Evolutionary conservation across 1,140 invertebrate species (phyloP).

Genomic region (Drosophila athabasca): DNA sequence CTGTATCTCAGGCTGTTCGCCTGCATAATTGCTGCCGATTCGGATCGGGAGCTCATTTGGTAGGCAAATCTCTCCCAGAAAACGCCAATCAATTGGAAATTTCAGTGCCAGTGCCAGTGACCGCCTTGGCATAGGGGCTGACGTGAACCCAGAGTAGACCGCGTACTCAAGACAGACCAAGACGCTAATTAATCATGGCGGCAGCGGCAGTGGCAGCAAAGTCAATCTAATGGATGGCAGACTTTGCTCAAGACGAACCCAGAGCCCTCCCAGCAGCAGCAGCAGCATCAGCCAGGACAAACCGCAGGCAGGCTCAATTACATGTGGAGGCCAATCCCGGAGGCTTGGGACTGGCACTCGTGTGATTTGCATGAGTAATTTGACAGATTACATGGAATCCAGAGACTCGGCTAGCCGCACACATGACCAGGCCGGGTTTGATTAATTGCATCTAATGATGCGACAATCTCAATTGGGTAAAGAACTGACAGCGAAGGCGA

Average conservation of each 20-base stretch:
- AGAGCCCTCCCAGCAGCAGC: slow-evolving; percentile 27
- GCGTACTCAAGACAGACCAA: slow-evolving; percentile 18
- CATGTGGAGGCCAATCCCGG: slow-evolving; percentile 45
- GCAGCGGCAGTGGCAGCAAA: slow-evolving; percentile 35
- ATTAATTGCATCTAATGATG: slow-evolving; percentile 64
- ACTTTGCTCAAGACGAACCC: slow-evolving; percentile 5
- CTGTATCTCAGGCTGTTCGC: slow-evolving; percentile 16
- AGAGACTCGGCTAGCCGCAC: slow-evolving; percentile 18
- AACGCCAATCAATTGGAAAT: slow-evolving; percentile 74
- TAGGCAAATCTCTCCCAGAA: slow-evolving; percentile 49
- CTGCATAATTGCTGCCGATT: slow-evolving; percentile 68
- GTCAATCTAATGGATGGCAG: slow-evolving; percentile 78
- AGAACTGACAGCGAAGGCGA: slow-evolving; percentile 5
- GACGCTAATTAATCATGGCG: slow-evolving; percentile 78
- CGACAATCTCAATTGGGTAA: slow-evolving; percentile 33
- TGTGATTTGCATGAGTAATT: slow-evolving; percentile 80
- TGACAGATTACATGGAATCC: slow-evolving; percentile 72
- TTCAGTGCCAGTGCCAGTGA: slow-evolving; percentile 28
- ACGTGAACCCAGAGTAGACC: slow-evolving; percentile 5
- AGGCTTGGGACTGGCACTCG: slow-evolving; percentile 17
- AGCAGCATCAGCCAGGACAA: slow-evolving; percentile 36
- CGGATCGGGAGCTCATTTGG: slow-evolving; percentile 46
- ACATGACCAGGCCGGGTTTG: slow-evolving; percentile 30
- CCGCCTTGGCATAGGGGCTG: slow-evolving; percentile 8
- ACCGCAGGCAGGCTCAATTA: slow-evolving; percentile 68